Conservation (phyloP, 2,113 vertebrate species). For the Vanacampus margaritifer region DNA sequence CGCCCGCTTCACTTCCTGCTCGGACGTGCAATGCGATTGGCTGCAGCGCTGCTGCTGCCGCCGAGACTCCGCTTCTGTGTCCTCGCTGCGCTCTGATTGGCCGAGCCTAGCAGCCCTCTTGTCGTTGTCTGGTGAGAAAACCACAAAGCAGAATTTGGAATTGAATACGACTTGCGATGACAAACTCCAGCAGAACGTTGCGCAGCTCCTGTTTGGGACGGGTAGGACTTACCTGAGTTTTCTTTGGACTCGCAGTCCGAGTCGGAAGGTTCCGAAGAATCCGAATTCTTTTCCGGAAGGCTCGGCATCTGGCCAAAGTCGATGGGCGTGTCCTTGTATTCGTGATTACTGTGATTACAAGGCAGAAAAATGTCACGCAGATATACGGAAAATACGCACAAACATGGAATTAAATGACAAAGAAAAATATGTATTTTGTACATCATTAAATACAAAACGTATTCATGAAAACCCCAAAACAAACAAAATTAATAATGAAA, state of each 20-base stretch:
- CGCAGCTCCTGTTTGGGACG: too few species aligned
- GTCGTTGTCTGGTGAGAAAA: conserved; percentile 82
- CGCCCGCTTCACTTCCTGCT: conserved; percentile 89
- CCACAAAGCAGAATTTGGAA: not conserved
- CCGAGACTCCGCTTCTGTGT: conserved; percentile 85
- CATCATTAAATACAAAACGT: too few species aligned
- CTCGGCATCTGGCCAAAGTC: conserved; percentile 95
- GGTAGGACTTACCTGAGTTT: conserved; percentile 81
- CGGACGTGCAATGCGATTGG: conserved; percentile 69
- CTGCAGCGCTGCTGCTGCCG: conserved; percentile 78
- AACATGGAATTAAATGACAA: not conserved
- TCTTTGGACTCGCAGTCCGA: conserved; percentile 98
- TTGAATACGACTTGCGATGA: not conserved
- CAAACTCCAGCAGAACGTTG: too few species aligned
- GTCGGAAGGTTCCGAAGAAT: conserved; percentile 95
- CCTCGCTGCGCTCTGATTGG: conserved; percentile 89
- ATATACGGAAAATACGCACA: not conserved
- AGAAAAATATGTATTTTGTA: not conserved
- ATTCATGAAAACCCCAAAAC: too few species aligned
- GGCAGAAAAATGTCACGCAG: too few species aligned
- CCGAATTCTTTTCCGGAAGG: conserved; percentile 91
- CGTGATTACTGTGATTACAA: conserved; percentile 78
- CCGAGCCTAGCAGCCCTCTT: conserved; percentile 84
- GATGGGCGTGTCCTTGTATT: conserved; percentile 96
- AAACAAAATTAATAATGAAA: too few species aligned